Evolutionary conservation across 2,797 vertebrate species (phyloP).

Genomic region (Malacoraja senta): DNA sequence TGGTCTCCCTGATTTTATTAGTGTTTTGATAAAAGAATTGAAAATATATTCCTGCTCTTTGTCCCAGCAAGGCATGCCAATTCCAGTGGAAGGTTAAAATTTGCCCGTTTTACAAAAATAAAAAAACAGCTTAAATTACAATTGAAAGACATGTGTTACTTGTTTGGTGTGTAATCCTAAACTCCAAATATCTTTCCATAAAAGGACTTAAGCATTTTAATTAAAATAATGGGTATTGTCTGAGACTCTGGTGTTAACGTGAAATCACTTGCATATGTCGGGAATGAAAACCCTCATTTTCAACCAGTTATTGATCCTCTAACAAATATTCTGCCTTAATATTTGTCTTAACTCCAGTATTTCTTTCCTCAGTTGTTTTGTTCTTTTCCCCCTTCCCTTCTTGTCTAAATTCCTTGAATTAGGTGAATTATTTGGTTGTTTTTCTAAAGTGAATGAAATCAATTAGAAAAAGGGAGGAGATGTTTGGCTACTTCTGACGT

Average conservation of each 20-base stretch:
- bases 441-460: neutral
- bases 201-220: conserved; percentile 8
- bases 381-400: neutral
- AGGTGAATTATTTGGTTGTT: neutral
- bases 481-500: neutral
- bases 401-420: neutral
- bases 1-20: neutral
- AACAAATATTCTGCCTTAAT: neutral
- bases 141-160: conserved; percentile 29
- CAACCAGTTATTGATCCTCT: neutral
- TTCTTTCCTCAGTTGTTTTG: neutral
- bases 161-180: conserved; percentile 31
- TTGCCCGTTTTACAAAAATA: conserved; percentile 16
- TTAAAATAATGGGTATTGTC: conserved; percentile 31
- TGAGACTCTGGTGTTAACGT: conserved; percentile 1
- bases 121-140: conserved; percentile 17
- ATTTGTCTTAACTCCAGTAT: neutral
- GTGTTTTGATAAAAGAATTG: neutral
- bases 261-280: conserved; percentile 14
- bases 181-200: conserved; percentile 5
- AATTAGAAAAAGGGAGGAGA: neutral
- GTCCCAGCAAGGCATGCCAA: neutral
- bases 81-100: neutral
- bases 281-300: neutral
- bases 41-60: neutral